Percentiles rank a stretch among this genome's conserved stretches.
Conservation (phyloP, 1,140 invertebrate species). For the Drosophila erecta region DNA sequence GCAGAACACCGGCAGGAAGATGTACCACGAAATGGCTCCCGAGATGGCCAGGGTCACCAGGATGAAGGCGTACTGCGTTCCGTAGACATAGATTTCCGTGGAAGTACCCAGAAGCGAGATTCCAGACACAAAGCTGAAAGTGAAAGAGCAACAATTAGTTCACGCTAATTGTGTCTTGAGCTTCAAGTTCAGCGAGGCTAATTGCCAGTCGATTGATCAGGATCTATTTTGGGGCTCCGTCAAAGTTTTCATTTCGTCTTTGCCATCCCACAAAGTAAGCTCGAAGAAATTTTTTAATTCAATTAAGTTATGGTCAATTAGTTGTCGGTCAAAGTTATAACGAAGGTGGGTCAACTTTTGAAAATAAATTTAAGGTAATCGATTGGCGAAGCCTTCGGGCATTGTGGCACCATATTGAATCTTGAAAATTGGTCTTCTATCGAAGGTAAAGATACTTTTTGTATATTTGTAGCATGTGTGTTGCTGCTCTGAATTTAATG, state of each 20-base stretch:
- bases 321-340: conserved; percentile 1
- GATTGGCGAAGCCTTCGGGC: background rate
- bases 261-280: conserved; percentile 4
- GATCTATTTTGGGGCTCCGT: conserved; percentile 20
- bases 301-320: conserved; percentile 27
- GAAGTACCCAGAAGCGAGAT: conserved; percentile 92
- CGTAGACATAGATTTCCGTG: conserved; percentile 93
- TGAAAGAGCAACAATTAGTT: conserved; percentile 12
- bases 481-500: background rate
- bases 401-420: background rate
- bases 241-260: conserved; percentile 9
- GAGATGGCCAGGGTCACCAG: conserved; percentile 88
- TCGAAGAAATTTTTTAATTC: conserved; percentile 30
- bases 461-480: background rate
- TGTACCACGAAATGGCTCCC: conserved; percentile 88
- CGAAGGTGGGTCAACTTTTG: conserved; percentile 1
- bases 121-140: conserved; percentile 93
- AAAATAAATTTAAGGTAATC: conserved; percentile 3
- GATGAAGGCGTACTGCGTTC: conserved; percentile 90
- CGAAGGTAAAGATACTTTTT: background rate
- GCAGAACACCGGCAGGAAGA: conserved; percentile 94
- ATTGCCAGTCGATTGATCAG: conserved; percentile 45
- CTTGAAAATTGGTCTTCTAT: background rate
- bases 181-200: conserved; percentile 30
- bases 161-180: conserved; percentile 27